phyloP scores from a whole-genome alignment of 2,797 vertebrate genomes.

The Vireo griseus region DNA sequence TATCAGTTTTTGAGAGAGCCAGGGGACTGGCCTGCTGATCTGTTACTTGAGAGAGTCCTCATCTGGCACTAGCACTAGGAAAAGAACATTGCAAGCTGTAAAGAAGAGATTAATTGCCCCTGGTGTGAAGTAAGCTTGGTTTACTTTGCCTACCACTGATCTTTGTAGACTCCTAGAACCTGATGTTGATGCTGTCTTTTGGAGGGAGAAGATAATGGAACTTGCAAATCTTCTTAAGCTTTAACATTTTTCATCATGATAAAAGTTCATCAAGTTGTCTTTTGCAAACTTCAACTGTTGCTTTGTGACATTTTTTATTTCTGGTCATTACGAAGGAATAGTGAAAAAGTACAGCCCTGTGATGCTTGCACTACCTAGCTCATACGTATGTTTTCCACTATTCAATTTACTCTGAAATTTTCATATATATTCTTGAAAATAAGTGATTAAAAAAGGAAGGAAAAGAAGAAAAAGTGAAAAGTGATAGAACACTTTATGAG shows the following conservation, averaged over 20 bases:
- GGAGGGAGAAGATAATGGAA: not conserved
- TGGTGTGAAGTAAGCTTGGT: not conserved
- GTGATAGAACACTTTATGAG: not conserved
- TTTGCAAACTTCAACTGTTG: not conserved
- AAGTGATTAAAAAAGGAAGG: not conserved
- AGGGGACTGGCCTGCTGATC: not conserved
- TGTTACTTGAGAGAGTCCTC: not conserved
- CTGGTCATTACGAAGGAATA: not conserved
- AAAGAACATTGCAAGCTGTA: not conserved
- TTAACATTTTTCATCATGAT: not conserved
- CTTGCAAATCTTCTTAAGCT: not conserved
- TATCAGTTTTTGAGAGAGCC: not conserved
- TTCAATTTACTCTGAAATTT: not conserved
- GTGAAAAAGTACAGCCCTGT: not conserved
- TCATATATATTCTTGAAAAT: not conserved
- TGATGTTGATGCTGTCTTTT: not conserved
- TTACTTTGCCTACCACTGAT: not conserved
- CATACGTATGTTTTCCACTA: not conserved
- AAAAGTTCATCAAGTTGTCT: not conserved
- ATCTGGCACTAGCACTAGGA: not conserved
- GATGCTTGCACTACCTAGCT: not conserved
- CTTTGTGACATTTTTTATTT: not conserved
- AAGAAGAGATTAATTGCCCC: not conserved
- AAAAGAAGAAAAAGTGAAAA: not conserved
- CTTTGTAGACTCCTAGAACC: not conserved